Evolutionary conservation across 2,888 invertebrate genomes (phyloP).

Genomic region (Acanthosoma haemorrhoidale): DNA sequence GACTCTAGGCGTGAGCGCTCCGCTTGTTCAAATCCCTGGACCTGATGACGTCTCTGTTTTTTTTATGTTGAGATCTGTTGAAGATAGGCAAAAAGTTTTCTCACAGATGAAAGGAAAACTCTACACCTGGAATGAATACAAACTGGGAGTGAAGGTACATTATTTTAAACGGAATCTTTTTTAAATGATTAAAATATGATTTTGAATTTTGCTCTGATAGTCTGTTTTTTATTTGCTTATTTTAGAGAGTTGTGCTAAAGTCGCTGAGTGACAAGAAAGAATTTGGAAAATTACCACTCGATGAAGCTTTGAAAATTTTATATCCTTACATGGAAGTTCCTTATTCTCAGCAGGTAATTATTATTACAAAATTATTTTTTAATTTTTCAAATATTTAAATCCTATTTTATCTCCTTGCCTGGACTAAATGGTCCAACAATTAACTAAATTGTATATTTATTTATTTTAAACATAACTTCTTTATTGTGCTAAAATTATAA

Average conservation of each 20-base stretch:
- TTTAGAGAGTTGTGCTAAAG: neutral
- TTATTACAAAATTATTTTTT: neutral
- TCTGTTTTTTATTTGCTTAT: neutral
- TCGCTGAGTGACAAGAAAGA: neutral
- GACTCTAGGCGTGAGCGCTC: slow-evolving; percentile 3
- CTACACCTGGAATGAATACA: slow-evolving; percentile 9
- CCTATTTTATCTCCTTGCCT: too few relatives aligned
- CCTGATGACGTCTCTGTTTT: slow-evolving; percentile 13
- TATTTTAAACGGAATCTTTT: neutral
- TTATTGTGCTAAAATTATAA: too few relatives aligned
- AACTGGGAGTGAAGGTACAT: slow-evolving; percentile 9
- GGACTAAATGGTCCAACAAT: too few relatives aligned
- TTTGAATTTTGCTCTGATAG: neutral
- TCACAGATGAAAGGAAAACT: slow-evolving; percentile 10
- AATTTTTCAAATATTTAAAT: too few relatives aligned
- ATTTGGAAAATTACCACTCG: slow-evolving; percentile 21
- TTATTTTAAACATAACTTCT: too few relatives aligned
- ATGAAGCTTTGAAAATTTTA: slow-evolving; percentile 31
- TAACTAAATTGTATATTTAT: too few relatives aligned
- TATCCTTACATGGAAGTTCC: slow-evolving; percentile 24
- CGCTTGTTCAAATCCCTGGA: slow-evolving; percentile 18
- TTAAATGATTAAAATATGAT: neutral
- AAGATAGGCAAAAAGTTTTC: slow-evolving; percentile 9
- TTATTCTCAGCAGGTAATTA: slow-evolving; percentile 32
- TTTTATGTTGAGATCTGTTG: slow-evolving; percentile 11